Conservation (phyloP, 1,140 invertebrate species). For the Rhynchophorus ferrugineus region DNA sequence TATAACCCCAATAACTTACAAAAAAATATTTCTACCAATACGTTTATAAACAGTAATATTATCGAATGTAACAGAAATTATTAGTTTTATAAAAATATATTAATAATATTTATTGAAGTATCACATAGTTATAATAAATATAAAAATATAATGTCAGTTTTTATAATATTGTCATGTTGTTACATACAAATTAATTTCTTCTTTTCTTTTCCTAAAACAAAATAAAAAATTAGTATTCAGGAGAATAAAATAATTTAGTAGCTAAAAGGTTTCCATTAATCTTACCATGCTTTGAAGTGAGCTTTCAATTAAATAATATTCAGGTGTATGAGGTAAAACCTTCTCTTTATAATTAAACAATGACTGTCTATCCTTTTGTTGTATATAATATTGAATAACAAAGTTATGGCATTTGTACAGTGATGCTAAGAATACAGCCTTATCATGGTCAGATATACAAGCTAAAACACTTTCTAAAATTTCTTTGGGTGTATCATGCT, state of each 20-base stretch:
- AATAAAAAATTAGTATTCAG: neutral
- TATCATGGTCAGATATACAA: slow-evolving; percentile 28
- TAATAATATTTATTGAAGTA: too few species aligned
- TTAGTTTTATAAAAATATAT: too few species aligned
- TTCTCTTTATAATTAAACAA: slow-evolving; percentile 46
- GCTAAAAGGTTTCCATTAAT: slow-evolving; percentile 1
- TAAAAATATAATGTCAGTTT: too few species aligned
- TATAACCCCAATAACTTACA: too few species aligned
- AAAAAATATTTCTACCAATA: slow-evolving; percentile 6
- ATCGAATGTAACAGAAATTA: too few species aligned
- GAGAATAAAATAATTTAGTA: too few species aligned
- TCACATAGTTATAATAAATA: too few species aligned
- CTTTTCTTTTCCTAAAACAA: slow-evolving; percentile 2
- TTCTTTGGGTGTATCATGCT: slow-evolving; percentile 31
- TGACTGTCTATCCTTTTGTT: slow-evolving; percentile 44
- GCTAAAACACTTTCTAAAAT: slow-evolving; percentile 28
- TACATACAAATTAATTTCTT: slow-evolving; percentile 1
- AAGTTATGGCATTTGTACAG: slow-evolving; percentile 43
- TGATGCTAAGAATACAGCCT: slow-evolving; percentile 26
- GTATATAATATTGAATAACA: slow-evolving; percentile 44
- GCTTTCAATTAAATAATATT: slow-evolving; percentile 47
- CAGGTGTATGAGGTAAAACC: slow-evolving; percentile 43
- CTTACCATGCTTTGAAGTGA: slow-evolving; percentile 42
- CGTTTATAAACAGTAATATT: neutral
- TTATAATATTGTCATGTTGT: too few species aligned